Conservation (phyloP, 2,797 vertebrate species). For the Alauda arvensis region DNA sequence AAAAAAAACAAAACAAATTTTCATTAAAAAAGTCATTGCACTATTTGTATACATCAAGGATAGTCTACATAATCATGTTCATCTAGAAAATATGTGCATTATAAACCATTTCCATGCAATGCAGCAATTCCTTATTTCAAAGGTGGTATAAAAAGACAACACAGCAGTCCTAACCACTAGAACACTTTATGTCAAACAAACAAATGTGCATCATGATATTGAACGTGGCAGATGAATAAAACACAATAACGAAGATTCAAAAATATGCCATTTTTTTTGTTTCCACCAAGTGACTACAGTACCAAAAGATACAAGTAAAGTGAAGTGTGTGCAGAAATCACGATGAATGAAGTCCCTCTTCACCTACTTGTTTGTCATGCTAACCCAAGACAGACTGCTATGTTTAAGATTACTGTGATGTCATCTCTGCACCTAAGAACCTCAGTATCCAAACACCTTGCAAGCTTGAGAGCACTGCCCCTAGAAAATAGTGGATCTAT, state of each 20-base stretch:
- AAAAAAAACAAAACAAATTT: constrained; percentile 29
- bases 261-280: constrained; percentile 18
- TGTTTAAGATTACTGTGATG: background rate
- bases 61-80: constrained; percentile 48
- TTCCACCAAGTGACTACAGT: constrained; percentile 38
- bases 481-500: constrained; percentile 43
- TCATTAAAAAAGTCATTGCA: constrained; percentile 70
- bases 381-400: background rate
- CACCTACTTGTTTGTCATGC: background rate
- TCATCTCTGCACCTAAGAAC: background rate
- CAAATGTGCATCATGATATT: constrained; percentile 21
- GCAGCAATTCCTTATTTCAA: constrained; percentile 51
- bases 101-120: constrained; percentile 65
- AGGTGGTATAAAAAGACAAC: constrained; percentile 58
- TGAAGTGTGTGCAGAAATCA: background rate
- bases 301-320: background rate
- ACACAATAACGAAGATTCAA: constrained; percentile 22
- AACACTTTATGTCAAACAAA: constrained; percentile 19
- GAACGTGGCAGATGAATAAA: background rate
- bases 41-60: constrained; percentile 62
- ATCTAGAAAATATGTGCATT: constrained; percentile 72
- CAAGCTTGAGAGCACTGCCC: background rate
- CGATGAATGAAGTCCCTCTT: background rate
- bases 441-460: background rate
- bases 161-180: constrained; percentile 42